A percentile compares a stretch with the other conserved stretches of the same genome.
phyloP scores from a whole-genome alignment of 2,113 vertebrate species.

The Sapayoa aenigma region DNA sequence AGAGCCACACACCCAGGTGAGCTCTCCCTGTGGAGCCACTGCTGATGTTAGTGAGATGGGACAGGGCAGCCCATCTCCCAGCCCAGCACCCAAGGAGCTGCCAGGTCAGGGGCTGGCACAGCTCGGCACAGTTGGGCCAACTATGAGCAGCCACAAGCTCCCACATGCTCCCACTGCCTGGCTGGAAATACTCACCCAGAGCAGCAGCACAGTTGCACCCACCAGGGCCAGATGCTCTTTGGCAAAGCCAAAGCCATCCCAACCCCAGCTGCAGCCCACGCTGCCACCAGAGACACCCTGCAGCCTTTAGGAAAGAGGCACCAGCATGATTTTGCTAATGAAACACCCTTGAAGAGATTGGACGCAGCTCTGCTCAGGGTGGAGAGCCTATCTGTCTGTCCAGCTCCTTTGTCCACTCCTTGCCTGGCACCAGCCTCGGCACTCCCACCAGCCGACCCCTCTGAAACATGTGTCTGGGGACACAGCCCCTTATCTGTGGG shows the following conservation, averaged over 20 bases:
- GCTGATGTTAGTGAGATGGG: background rate
- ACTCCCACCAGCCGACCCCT: background rate
- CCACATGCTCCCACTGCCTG: fast-evolving
- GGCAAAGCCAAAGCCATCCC: background rate
- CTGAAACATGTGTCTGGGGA: background rate
- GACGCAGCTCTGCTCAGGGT: background rate
- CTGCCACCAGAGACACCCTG: background rate
- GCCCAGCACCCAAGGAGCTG: background rate
- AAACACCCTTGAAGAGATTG: background rate
- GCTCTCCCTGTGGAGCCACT: background rate
- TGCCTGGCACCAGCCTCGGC: background rate
- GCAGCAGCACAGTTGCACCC: fast-evolving
- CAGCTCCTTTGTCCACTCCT: background rate
- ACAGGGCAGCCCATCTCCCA: background rate
- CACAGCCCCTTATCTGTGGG: background rate
- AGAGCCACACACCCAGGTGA: background rate
- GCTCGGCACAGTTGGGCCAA: background rate
- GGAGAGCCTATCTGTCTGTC: background rate
- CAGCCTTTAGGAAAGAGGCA: background rate
- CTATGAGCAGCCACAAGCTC: background rate
- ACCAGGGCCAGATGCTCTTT: background rate
- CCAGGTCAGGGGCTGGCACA: background rate
- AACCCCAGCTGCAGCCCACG: background rate
- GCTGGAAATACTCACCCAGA: background rate
- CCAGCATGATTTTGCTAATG: background rate